Base-by-base conservation (phyloP, 2,113 vertebrate genomes). In the Anarrhichthys ocellatus region DNA sequence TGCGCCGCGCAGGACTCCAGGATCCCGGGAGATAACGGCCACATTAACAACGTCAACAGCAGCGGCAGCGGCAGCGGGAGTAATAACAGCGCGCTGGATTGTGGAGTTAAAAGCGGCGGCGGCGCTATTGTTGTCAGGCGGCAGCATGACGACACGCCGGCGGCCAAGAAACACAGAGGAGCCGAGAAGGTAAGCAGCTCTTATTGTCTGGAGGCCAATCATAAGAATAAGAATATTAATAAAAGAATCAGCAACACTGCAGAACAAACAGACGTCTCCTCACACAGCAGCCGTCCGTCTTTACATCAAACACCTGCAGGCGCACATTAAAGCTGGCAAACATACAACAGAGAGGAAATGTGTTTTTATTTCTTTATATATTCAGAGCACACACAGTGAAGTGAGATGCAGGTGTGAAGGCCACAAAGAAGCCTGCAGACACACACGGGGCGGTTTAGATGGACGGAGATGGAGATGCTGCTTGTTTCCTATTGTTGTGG, bases 121-220 rank as follows among this genome's bases (percentile, higher is more conserved):
- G 96, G 95, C 93, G 96, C 96, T 95, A 81, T 96, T 95, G 95
- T 97, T 95, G 95, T 96, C 80, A 92, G 95, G 90, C 94, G 95
- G 91, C 88, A 96, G 88, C 89, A 96, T 91, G 97, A 97, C 90
- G 97, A 97, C 80, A 95, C 96, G 86, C 94, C 96, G 93, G 96
- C 96, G 88, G 96, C 95, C 87, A 97, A 97, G 96, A 97, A 96
- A 83, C 95, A 96, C 95, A 95, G 97, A 95, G 96, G 96, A 96
- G 96, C 96, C 62, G 97, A 98, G 93, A 98, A 97, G 97, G 97
- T 98, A 96, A 61, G 89, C 91, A 1, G 63, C 34, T 95, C 85
- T 89, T 68, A 84, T 87, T 87, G 82, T 85, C 48, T 78, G 75
- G 29, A 87, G 77, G 80, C 84, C 68, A 27, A 40, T 15, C n/a